Evolutionary conservation across 2,113 vertebrate genomes (phyloP), one percentile per base, ranked within the genome.

Genomic region (Pardalotus punctatus): DNA sequence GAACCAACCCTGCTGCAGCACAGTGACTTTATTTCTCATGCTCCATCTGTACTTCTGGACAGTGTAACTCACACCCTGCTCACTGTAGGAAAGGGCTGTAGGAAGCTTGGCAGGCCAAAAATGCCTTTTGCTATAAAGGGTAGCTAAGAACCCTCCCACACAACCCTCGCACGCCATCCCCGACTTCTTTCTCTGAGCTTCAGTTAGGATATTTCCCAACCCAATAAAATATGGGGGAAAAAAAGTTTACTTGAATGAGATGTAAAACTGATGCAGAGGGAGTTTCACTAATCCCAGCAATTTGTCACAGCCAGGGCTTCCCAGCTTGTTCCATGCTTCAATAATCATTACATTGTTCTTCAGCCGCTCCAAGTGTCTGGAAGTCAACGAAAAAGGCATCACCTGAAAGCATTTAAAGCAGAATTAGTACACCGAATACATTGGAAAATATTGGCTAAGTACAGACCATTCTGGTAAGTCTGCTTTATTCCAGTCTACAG

Each of bases 251-350:
- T 98, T 99, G 97, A 99, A 99, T 1, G 99, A 99, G 98, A 99
- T 95, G 97, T 99, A 99, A 97, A 99, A 99, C 96, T 99, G 99
- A 87, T 99, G 99, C 25, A 99, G 98, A 66, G 99, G 99, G 77
- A 99, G 98, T 88, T 99, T 99, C 86, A 98, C 99, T 11, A 99
- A 97, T 38, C 99, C 99, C 2, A 99, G 97, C 33, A 99, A 98
- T 42, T 82, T 97, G 95, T 99, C 99, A 56, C 97, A 94, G 81
- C 96, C 97, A 50, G 98, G 97, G 77, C 86, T 95, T 85, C 96
- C 97, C 20, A 94, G 92, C 94, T 98, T 99, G 94, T 99, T 99
- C 99, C 99, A 99, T 1, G 98, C 98, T 96, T 99, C 99, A 40
- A 99, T 98, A 61, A 99, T 96, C 98, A 99, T 98, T 71, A 99